A percentile compares a stretch with the other conserved stretches of the same genome.
Evolutionary conservation across 1,140 invertebrate species (phyloP).

Genomic region (Ostrea denselamellosa): DNA sequence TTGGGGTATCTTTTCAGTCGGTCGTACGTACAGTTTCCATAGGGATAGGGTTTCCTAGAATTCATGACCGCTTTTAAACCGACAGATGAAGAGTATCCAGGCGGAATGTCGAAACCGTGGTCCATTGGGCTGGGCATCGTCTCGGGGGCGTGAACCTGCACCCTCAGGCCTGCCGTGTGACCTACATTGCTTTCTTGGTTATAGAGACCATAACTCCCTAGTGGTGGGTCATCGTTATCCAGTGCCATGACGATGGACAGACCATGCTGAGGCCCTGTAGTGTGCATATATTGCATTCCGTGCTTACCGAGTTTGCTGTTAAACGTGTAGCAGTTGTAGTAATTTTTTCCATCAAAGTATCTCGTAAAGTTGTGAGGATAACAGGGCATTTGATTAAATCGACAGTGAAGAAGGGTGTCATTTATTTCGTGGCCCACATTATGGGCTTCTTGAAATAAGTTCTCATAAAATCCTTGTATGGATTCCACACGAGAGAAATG

Average conservation of each 20-base stretch:
- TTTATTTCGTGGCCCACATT: slow-evolving; percentile 68
- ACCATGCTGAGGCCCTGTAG: slow-evolving; percentile 74
- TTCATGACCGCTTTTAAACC: slow-evolving; percentile 72
- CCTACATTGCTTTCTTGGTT: slow-evolving; percentile 72
- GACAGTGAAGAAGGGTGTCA: slow-evolving; percentile 71
- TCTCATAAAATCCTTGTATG: slow-evolving; percentile 73
- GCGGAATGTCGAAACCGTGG: slow-evolving; percentile 75
- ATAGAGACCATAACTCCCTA: slow-evolving; percentile 72
- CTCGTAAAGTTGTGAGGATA: slow-evolving; percentile 66
- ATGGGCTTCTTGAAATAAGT: slow-evolving; percentile 67
- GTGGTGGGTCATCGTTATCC: slow-evolving; percentile 73
- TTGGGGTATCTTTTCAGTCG: slow-evolving; percentile 57
- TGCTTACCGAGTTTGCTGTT: slow-evolving; percentile 64
- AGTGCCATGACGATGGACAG: slow-evolving; percentile 72
- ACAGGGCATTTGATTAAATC: slow-evolving; percentile 71
- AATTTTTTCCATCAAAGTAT: slow-evolving; percentile 74
- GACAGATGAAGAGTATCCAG: slow-evolving; percentile 75
- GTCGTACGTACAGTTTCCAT: slow-evolving; percentile 73
- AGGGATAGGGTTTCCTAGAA: slow-evolving; percentile 66
- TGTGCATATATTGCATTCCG: slow-evolving; percentile 67
- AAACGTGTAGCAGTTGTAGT: slow-evolving; percentile 76
- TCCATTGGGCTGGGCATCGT: slow-evolving; percentile 78
- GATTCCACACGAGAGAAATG: slow-evolving; percentile 67
- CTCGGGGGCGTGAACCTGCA: slow-evolving; percentile 78
- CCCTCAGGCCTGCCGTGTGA: slow-evolving; percentile 76